phyloP scores from a whole-genome alignment of 1,140 invertebrate genomes.

The Leptinotarsa undecemlineata region DNA sequence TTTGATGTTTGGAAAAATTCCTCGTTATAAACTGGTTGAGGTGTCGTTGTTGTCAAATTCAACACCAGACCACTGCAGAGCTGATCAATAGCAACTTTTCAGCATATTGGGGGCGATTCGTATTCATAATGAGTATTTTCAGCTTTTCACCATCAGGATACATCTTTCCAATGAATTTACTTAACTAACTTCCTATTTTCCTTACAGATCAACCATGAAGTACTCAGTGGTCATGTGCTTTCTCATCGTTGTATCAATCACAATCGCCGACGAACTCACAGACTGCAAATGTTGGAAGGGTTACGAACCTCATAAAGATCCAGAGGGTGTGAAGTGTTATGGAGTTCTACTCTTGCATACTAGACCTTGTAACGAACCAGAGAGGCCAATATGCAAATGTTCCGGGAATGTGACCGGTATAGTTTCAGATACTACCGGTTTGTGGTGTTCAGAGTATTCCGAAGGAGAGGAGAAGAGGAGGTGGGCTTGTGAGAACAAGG shows the following conservation, averaged over 20 bases:
- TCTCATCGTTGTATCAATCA: not conserved
- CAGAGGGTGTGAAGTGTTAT: slow-evolving; percentile 33
- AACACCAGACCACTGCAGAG: too few relatives aligned
- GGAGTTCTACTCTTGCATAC: slow-evolving; percentile 17
- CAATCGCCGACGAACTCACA: not conserved
- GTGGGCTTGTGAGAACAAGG: slow-evolving; percentile 40
- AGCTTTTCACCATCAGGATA: too few relatives aligned
- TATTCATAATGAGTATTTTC: too few relatives aligned
- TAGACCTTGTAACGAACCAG: slow-evolving; percentile 37
- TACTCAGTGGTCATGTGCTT: not conserved
- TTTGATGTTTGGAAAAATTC: too few relatives aligned
- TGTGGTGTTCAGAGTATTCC: slow-evolving; percentile 35
- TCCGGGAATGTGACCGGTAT: slow-evolving; percentile 35
- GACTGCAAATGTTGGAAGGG: slow-evolving; percentile 42
- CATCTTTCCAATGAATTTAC: too few relatives aligned
- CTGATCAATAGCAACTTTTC: too few relatives aligned
- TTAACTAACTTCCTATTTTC: not conserved
- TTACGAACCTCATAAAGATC: slow-evolving; percentile 28
- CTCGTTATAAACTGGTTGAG: too few relatives aligned
- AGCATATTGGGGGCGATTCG: too few relatives aligned
- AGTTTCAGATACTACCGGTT: slow-evolving; percentile 36
- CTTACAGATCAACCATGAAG: not conserved
- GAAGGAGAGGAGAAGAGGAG: slow-evolving; percentile 32
- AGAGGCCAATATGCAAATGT: slow-evolving; percentile 37
- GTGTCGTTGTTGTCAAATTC: too few relatives aligned